A percentile compares a stretch with the other conserved stretches of the same genome.
Conservation (phyloP, 53 echinoderm and acorn worm genomes). For the Echinarachnius parma region DNA sequence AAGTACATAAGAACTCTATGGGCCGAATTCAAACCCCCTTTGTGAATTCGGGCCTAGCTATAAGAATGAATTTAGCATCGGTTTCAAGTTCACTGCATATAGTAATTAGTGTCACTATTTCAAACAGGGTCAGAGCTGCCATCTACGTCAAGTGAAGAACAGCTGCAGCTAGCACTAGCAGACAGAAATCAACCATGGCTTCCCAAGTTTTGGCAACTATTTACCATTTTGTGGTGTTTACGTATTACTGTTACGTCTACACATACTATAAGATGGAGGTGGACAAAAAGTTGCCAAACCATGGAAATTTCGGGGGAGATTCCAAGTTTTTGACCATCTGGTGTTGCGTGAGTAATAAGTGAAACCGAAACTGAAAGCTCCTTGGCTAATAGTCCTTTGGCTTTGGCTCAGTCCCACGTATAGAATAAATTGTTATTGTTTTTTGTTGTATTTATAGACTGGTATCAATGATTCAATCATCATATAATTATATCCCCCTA, state of each 20-base stretch:
- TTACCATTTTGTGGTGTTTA: conserved; percentile 49
- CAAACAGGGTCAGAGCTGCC: too few species aligned
- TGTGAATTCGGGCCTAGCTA: too few species aligned
- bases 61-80: too few species aligned
- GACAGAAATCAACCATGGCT: too few species aligned
- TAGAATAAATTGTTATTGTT: neutral
- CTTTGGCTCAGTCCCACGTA: neutral
- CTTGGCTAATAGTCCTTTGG: neutral
- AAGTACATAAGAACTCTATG: too few species aligned
- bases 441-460: neutral
- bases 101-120: too few species aligned
- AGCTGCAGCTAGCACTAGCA: too few species aligned
- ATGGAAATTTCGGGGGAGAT: conserved; percentile 38
- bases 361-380: too few species aligned
- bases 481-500: neutral
- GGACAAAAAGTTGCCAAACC: conserved; percentile 23
- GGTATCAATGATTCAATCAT: neutral
- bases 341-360: conserved; percentile 41
- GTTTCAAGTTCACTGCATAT: too few species aligned
- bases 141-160: too few species aligned
- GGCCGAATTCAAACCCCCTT: too few species aligned
- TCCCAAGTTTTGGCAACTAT: conserved; percentile 55
- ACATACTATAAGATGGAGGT: conserved; percentile 44
- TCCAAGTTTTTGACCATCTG: conserved; percentile 53
- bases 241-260: conserved; percentile 39